Evolutionary conservation across 2,797 vertebrate species (phyloP).

Genomic region (Tauraco hartlaubi): DNA sequence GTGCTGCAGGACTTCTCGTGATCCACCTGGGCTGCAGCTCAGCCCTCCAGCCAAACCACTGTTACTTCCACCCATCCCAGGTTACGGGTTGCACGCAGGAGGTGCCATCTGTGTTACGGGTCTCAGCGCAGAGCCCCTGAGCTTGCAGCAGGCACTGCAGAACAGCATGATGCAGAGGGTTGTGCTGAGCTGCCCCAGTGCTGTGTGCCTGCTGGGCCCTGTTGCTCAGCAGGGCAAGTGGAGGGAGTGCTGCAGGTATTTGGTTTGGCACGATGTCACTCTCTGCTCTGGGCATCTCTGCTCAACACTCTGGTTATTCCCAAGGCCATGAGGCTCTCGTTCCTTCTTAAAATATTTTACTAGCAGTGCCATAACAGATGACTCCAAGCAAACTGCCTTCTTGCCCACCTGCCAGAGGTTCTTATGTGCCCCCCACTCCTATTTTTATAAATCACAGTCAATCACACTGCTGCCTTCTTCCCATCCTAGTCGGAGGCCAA

Average conservation of each 20-base stretch:
- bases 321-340: accelerated
- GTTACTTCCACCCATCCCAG: neutral
- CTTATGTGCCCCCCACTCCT: neutral
- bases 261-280: neutral
- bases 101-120: neutral
- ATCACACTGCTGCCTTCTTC: neutral
- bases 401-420: neutral
- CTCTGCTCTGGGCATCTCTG: neutral
- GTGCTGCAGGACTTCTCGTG: neutral
- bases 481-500: neutral
- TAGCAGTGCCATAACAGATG: neutral
- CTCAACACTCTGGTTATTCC: neutral
- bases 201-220: neutral
- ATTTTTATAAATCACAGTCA: neutral
- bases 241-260: neutral
- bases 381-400: neutral
- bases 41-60: neutral
- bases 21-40: neutral
- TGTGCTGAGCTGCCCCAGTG: accelerated
- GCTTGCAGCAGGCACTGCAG: neutral
- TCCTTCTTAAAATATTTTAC: neutral
- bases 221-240: neutral
- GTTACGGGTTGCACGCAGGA: neutral
- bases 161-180: accelerated
- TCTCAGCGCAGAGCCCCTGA: neutral